phyloP scores from a whole-genome alignment of 2,113 vertebrate genomes.

The Elgaria multicarinata region DNA sequence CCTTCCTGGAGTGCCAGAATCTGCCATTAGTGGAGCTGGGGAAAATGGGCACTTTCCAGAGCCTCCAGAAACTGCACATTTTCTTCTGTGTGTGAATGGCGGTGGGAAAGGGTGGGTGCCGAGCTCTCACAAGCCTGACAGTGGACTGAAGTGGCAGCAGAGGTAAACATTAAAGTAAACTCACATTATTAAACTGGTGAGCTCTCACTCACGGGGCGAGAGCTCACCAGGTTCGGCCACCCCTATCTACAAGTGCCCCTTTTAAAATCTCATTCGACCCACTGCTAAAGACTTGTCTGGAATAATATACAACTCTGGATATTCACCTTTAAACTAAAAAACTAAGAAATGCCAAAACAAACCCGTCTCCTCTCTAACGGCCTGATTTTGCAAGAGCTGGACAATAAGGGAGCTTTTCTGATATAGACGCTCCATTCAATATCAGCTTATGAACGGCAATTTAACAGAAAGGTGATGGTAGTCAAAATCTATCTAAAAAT shows the following conservation, averaged over 20 bases:
- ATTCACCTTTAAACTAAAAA: constrained; percentile 1
- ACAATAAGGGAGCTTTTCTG: background rate
- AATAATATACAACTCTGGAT: background rate
- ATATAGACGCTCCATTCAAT: background rate
- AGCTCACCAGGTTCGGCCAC: too few species aligned
- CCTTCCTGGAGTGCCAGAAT: background rate
- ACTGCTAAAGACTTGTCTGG: background rate
- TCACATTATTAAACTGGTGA: too few species aligned
- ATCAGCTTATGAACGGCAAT: constrained; percentile 18
- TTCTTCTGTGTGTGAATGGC: too few species aligned
- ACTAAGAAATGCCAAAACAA: background rate
- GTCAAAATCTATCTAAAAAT: constrained; percentile 19
- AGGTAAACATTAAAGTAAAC: too few species aligned
- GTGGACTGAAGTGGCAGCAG: too few species aligned
- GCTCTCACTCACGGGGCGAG: too few species aligned
- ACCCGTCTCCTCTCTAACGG: background rate
- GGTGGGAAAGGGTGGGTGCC: too few species aligned
- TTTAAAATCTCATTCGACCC: background rate
- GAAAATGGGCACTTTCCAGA: too few species aligned
- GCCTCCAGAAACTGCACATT: too few species aligned
- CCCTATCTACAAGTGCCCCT: too few species aligned
- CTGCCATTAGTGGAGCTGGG: background rate
- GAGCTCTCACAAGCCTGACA: too few species aligned
- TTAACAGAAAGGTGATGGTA: constrained; percentile 5
- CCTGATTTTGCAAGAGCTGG: background rate